Evolutionary conservation across 2,113 vertebrate species (phyloP).

Genomic region (Neodon shergylaensis): DNA sequence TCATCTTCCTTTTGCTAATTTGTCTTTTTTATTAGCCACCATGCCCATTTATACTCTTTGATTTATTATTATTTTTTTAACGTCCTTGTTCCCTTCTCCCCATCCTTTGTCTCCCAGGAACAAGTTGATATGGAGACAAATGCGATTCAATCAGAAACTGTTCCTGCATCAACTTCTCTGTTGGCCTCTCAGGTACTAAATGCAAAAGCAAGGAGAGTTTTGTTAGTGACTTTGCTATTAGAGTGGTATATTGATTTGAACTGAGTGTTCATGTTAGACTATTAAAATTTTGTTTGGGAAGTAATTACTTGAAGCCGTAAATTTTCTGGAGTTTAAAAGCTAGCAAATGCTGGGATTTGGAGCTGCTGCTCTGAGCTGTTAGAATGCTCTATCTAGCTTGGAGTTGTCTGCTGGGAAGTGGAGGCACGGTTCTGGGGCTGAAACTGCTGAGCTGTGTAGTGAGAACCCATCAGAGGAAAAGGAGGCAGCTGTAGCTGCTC

Average conservation of each 20-base stretch:
- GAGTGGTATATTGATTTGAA: conserved; percentile 9
- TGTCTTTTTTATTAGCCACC: conserved; percentile 49
- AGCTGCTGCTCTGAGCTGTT: background rate
- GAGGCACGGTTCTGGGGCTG: too few species aligned
- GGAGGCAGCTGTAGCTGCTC: background rate
- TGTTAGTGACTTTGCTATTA: conserved; percentile 24
- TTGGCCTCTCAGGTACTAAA: conserved; percentile 88
- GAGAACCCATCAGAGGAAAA: background rate
- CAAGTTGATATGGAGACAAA: conserved; percentile 85
- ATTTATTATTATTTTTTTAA: conserved; percentile 25
- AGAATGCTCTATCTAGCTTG: background rate
- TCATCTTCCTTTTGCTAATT: conserved; percentile 40
- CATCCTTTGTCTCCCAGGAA: conserved; percentile 82
- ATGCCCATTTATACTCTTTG: conserved; percentile 35
- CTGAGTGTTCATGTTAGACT: background rate
- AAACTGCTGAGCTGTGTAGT: background rate
- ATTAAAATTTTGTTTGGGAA: conserved; percentile 20
- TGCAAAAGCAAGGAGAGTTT: conserved; percentile 59
- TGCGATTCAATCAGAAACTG: conserved; percentile 85
- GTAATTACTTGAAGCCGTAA: background rate
- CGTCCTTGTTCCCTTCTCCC: conserved; percentile 54
- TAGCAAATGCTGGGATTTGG: background rate
- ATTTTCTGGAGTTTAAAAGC: conserved; percentile 13
- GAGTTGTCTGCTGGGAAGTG: background rate
- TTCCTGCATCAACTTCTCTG: conserved; percentile 84